Evolutionary conservation across 1,140 invertebrate genomes (phyloP), one percentile per base, ranked within the genome.

Genomic region (Leptinotarsa defecta): DNA sequence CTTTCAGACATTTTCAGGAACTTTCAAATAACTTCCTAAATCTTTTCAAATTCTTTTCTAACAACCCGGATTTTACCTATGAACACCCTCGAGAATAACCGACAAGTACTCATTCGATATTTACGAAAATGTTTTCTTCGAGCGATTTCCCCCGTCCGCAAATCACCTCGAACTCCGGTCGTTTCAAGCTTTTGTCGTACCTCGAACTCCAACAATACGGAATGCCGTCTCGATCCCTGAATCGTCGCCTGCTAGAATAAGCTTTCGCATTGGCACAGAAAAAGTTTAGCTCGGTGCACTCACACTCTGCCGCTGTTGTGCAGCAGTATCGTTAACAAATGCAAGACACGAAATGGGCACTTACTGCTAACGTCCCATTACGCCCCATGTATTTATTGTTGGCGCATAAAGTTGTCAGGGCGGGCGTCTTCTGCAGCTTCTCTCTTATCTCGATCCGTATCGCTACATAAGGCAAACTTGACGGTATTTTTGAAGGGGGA

Each of bases 311-410:
- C 27, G 27, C n/a, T 57, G 52, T 57, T 57, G 52, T 57, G 52
- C 52, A 57, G 34, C 52, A 17, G n/a, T 57, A 15, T 17, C 52
- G n/a, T 19, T 57, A 57, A 57, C 52, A 57, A 57, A 57, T 57
- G 52, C 52, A 57, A 57, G 52, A 57, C 52, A 57, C 52, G 15
- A 57, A 57, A 57, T 57, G 52, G 52, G 52, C 52, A 57, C 52
- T 57, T 57, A 57, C 5, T 57, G n/a, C 52, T 57, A 57, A 57
- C 52, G 52, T 57, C 52, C 52, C 52, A 57, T 57, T 57, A 57
- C 52, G 52, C 52, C 52, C 52, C 15, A 57, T 6, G 52, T 57
- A 57, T 57, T 57, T 57, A 57, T 57, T 57, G 52, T 57, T 57
- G 52, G 4, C 52, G 52, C 52, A 57, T 57, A n/a, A 57, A 57